Percentiles rank a stretch among this genome's conserved stretches.
Conservation (phyloP, 1,140 invertebrate genomes). For the Pseudoatta argentina region DNA sequence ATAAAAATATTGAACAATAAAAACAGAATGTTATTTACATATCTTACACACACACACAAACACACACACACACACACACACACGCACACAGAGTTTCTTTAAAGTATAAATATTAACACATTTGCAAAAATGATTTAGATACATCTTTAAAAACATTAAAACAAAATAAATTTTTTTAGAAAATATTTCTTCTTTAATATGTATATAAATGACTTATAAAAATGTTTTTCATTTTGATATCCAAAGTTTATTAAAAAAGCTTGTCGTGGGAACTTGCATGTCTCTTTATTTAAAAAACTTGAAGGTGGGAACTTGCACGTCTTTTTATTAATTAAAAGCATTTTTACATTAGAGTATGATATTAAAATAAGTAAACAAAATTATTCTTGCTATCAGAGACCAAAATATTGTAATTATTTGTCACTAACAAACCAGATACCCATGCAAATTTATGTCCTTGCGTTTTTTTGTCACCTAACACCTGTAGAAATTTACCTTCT, state of each 20-base stretch:
- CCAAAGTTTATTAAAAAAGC: not conserved
- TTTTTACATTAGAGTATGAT: not conserved
- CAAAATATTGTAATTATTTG: conserved; percentile 89
- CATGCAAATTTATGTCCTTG: conserved; percentile 90
- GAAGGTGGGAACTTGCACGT: not conserved
- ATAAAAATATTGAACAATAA: no score
- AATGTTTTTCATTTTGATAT: not conserved
- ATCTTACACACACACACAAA: no score
- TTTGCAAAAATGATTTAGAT: no score
- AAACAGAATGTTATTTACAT: no score
- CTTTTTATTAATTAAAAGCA: not conserved
- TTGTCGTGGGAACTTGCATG: not conserved
- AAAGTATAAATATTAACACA: no score
- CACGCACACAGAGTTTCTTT: no score
- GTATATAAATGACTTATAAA: not conserved
- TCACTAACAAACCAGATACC: conserved; percentile 90
- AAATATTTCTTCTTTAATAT: not conserved
- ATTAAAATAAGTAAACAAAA: conserved; percentile 90
- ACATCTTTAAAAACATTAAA: not conserved
- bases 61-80: no score
- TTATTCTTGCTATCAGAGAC: conserved; percentile 91
- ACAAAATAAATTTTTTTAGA: not conserved
- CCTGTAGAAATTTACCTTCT: conserved; percentile 88
- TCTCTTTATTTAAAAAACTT: not conserved
- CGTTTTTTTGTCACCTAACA: conserved; percentile 88